A percentile compares a stretch with the other conserved stretches of the same genome.
phyloP scores from a whole-genome alignment of 2,888 invertebrate species.

The Augochlorella aurata region DNA sequence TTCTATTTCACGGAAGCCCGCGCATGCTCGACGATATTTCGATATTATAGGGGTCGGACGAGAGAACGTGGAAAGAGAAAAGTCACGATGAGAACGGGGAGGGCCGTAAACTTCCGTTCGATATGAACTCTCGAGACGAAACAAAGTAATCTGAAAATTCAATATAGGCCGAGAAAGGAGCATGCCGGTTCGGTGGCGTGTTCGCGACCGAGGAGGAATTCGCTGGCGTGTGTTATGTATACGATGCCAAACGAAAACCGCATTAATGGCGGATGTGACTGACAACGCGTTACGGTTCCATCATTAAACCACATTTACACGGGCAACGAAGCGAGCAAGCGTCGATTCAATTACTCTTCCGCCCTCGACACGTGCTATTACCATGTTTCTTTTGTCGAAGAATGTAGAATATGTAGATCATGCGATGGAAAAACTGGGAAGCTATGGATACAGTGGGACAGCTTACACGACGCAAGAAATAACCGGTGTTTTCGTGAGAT shows the following conservation, averaged over 20 bases:
- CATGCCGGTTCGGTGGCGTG: not conserved
- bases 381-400: not conserved
- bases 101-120: constrained; percentile 39
- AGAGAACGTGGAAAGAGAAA: constrained; percentile 12
- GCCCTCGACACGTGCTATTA: constrained; percentile 9
- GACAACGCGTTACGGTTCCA: constrained; percentile 62
- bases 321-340: constrained; percentile 70
- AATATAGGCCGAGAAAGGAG: constrained; percentile 11
- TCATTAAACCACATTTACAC: constrained; percentile 72
- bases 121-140: constrained; percentile 41
- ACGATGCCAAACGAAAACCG: constrained; percentile 32
- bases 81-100: constrained; percentile 11
- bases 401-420: not conserved
- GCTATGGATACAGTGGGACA: not conserved
- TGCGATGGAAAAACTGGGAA: not conserved
- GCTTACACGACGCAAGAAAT: not conserved
- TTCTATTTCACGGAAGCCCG: constrained; percentile 21
- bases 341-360: constrained; percentile 57
- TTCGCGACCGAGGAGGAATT: not conserved
- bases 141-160: constrained; percentile 45
- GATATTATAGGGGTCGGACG: constrained; percentile 21
- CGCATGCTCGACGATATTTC: not conserved
- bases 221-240: not conserved
- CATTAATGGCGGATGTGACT: constrained; percentile 32
- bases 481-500: not conserved